Conservation (phyloP, 2,888 invertebrate species). For the Idaea biselata region DNA sequence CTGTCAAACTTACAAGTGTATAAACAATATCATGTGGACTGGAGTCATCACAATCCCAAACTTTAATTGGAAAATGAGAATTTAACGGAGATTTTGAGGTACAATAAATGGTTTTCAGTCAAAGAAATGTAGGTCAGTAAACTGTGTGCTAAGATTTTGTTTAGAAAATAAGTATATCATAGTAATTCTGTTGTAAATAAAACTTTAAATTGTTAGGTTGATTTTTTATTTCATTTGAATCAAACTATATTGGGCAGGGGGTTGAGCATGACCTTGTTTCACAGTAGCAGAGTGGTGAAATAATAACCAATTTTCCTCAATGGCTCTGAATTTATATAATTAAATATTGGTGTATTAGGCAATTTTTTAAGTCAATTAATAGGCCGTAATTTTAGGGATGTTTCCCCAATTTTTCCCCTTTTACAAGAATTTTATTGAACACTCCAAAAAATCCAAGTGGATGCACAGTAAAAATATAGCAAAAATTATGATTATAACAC, state of each 20-base stretch:
- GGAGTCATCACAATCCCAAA: neutral
- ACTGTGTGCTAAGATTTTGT: neutral
- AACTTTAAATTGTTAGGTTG: neutral
- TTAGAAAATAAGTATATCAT: neutral
- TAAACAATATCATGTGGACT: constrained; percentile 16
- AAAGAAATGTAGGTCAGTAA: neutral
- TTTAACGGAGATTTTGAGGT: neutral
- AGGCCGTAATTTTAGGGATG: neutral
- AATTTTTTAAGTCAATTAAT: neutral
- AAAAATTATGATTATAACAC: neutral
- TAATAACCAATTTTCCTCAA: neutral
- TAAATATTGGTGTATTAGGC: neutral
- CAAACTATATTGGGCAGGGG: neutral
- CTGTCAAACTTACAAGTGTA: constrained; percentile 17
- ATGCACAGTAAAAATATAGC: constrained; percentile 4
- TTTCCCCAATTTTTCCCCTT: neutral
- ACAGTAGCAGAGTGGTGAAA: constrained; percentile 4
- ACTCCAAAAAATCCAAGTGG: neutral
- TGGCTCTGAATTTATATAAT: neutral
- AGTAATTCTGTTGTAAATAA: neutral
- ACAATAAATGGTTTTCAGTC: neutral
- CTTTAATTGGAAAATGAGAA: neutral
- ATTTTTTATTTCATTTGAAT: neutral
- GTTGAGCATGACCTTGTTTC: constrained; percentile 6
- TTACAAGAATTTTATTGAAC: neutral